Percentiles rank a stretch among this genome's conserved stretches.
phyloP scores from a whole-genome alignment of 2,888 invertebrate species.

The Coelopa pilipes region DNA sequence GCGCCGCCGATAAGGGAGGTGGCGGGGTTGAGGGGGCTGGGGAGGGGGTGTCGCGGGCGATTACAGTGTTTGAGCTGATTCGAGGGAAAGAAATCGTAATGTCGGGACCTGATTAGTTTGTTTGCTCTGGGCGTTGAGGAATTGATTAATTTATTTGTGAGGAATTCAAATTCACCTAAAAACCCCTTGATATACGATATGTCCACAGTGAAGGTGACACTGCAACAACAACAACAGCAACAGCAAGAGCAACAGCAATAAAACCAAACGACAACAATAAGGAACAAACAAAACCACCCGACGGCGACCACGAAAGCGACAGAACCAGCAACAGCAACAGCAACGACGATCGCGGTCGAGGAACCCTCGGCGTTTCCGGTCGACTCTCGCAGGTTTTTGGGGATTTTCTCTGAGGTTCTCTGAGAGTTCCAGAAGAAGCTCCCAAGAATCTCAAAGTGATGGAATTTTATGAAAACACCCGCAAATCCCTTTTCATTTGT shows the following conservation, averaged over 20 bases:
- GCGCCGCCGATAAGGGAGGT: neutral
- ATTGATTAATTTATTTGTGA: constrained; percentile 22
- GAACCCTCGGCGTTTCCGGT: constrained; percentile 1
- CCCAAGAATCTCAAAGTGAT: neutral
- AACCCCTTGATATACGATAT: constrained; percentile 18
- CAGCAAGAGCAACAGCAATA: neutral
- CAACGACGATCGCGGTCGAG: neutral
- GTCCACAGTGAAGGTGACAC: neutral
- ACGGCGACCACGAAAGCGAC: neutral
- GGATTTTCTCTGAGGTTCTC: neutral
- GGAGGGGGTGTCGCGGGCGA: neutral
- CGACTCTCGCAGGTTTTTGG: neutral
- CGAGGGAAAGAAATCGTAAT: constrained; percentile 33
- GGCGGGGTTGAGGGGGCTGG: neutral
- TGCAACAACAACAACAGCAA: neutral
- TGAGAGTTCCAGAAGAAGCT: neutral
- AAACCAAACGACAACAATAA: neutral
- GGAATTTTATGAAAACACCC: too few species aligned
- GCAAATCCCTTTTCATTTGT: too few species aligned
- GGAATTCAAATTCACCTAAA: constrained; percentile 20
- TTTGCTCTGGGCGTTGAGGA: constrained; percentile 20
- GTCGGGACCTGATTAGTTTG: constrained; percentile 30
- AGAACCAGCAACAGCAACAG: neutral
- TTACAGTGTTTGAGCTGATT: neutral
- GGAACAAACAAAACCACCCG: neutral